Evolutionary conservation across 2,888 invertebrate species (phyloP).

Genomic region (Conops quadrifasciatus): DNA sequence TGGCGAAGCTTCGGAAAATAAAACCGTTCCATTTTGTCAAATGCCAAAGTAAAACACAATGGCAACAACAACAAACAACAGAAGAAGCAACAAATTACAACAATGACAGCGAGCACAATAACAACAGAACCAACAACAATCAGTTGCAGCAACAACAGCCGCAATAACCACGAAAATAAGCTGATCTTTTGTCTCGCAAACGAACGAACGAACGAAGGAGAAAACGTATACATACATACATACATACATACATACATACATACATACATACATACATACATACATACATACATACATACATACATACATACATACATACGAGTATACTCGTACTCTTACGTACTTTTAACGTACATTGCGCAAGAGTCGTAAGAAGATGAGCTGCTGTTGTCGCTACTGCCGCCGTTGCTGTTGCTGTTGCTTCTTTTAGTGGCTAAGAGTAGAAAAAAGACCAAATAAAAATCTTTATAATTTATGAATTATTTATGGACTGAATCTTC

Average conservation of each 20-base stretch:
- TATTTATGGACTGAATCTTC: slow-evolving; percentile 47
- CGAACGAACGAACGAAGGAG: too few relatives aligned
- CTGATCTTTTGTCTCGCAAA: too few relatives aligned
- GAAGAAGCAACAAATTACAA: background rate
- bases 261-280: too few relatives aligned
- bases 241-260: too few relatives aligned
- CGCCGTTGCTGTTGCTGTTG: slow-evolving; percentile 23
- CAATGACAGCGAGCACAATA: background rate
- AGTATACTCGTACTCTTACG: background rate
- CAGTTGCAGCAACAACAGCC: slow-evolving; percentile 16
- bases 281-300: too few relatives aligned
- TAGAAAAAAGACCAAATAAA: slow-evolving; percentile 22
- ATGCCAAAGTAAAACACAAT: slow-evolving; percentile 6
- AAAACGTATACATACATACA: too few relatives aligned
- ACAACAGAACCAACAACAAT: background rate
- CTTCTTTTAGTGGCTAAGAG: slow-evolving; percentile 20
- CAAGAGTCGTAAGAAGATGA: background rate
- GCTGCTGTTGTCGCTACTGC: slow-evolving; percentile 7
- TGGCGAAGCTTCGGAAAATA: slow-evolving; percentile 16
- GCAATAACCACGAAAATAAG: background rate
- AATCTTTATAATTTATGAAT: slow-evolving; percentile 45
- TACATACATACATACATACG: too few relatives aligned
- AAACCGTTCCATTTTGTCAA: slow-evolving; percentile 9
- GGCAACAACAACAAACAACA: slow-evolving; percentile 15
- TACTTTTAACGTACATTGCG: slow-evolving; percentile 10